Evolutionary conservation across 2,113 vertebrate genomes (phyloP).

Genomic region (Poicephalus meyeri): DNA sequence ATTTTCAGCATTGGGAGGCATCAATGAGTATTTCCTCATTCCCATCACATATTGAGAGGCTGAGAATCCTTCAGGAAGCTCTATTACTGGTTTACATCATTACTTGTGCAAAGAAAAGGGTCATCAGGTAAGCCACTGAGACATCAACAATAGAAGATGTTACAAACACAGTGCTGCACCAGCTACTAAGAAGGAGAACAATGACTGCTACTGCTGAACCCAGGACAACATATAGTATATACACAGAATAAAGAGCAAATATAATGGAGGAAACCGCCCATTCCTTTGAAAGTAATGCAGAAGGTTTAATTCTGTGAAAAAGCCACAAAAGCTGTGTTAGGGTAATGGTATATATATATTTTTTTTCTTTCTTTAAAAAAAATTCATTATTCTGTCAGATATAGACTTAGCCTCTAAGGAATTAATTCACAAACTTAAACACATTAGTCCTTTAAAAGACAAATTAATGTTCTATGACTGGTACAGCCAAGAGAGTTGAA

Average conservation of each 20-base stretch:
- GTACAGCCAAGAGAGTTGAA: conserved; percentile 37
- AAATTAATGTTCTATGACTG: conserved; percentile 60
- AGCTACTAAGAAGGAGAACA: no score
- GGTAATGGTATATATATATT: background rate
- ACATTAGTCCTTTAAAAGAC: conserved; percentile 62
- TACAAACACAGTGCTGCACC: no score
- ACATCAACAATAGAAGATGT: background rate
- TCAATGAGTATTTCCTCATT: background rate
- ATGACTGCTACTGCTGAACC: no score
- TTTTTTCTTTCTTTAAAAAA: background rate
- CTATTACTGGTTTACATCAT: background rate
- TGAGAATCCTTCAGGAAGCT: background rate
- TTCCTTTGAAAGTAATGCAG: background rate
- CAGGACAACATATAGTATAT: background rate
- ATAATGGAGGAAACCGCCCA: background rate
- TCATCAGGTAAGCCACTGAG: background rate
- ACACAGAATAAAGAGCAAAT: background rate
- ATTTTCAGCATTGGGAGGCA: background rate
- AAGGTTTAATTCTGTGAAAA: background rate
- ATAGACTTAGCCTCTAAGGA: conserved; percentile 20
- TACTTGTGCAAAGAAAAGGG: background rate
- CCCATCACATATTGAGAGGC: rapidly evolving
- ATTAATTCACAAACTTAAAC: conserved; percentile 65
- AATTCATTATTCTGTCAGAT: conserved; percentile 45
- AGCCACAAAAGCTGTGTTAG: background rate